These are phyloP conservation scores for Hippotragus niger DNA, from an alignment of 2,113 vertebrate species.

Conservation along the genomic window DNA sequence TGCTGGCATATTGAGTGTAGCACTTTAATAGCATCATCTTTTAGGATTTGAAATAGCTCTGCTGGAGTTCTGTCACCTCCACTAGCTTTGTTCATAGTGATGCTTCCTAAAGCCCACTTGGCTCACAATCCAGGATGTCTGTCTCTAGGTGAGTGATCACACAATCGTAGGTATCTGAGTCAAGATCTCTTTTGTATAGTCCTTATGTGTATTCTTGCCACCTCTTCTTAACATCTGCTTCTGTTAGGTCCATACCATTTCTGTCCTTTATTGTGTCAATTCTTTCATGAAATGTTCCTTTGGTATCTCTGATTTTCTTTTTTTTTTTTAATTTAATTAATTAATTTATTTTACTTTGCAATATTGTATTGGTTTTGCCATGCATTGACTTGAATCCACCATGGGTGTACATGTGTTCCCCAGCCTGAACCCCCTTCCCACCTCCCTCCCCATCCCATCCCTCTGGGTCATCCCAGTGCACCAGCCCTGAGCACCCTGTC, in stretches of 20 bases:
- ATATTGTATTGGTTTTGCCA: too few relatives aligned
- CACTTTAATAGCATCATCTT: not conserved
- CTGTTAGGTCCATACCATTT: not conserved
- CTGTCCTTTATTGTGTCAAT: not conserved
- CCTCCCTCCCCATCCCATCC: too few relatives aligned
- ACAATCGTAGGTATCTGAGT: not conserved
- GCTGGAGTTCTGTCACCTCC: not conserved
- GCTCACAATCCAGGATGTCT: not conserved
- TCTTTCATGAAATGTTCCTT: not conserved
- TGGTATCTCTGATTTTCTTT: not conserved
- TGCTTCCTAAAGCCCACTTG: not conserved
- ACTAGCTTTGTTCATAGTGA: not conserved
- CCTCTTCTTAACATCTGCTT: not conserved
- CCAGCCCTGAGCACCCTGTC: too few relatives aligned
- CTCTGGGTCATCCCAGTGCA: too few relatives aligned
- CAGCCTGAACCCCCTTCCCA: too few relatives aligned
- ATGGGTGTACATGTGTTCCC: too few relatives aligned
- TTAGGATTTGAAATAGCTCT: not conserved
- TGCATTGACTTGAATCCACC: too few relatives aligned
- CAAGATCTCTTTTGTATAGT: not conserved
- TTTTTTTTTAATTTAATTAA: too few relatives aligned
- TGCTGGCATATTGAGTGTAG: not conserved
- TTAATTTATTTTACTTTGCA: too few relatives aligned
- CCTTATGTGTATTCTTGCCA: not conserved
- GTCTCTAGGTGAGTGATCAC: not conserved